phyloP scores from a whole-genome alignment of 2,888 invertebrate genomes.

The Apotomis capreana region DNA sequence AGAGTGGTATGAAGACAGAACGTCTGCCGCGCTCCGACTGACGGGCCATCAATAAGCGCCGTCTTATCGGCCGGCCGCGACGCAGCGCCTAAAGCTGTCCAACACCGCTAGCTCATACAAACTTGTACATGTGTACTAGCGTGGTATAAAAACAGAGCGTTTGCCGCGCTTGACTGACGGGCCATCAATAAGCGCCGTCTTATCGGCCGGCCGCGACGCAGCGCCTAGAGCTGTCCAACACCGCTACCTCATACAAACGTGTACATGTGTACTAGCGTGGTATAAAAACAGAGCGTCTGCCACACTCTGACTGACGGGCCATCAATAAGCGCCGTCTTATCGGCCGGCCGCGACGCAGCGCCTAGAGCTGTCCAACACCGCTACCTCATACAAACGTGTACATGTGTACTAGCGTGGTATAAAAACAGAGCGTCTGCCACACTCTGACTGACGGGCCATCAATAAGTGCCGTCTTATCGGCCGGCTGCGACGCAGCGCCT shows the following conservation, averaged over 20 bases:
- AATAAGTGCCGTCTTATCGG: conserved; percentile 26
- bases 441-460: conserved; percentile 5
- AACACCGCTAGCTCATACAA: conserved; percentile 9
- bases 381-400: conserved; percentile 3
- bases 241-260: conserved; percentile 1
- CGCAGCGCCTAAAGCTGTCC: neutral
- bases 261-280: conserved; percentile 15
- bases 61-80: conserved; percentile 17
- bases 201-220: conserved; percentile 16
- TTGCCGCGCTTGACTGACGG: neutral
- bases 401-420: conserved; percentile 7
- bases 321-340: conserved; percentile 28
- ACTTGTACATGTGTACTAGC: conserved; percentile 14
- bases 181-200: conserved; percentile 25
- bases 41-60: conserved; percentile 28
- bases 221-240: conserved; percentile 1
- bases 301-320: conserved; percentile 4
- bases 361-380: too few relatives aligned
- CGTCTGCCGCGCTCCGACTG: conserved; percentile 1
- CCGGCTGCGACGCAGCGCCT: neutral
- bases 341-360: neutral
- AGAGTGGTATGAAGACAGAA: neutral
- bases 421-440: conserved; percentile 7
- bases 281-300: conserved; percentile 1
- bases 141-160: conserved; percentile 5